Base-by-base conservation (phyloP, 23 tunicate genomes). In the Phallusia fumigata region DNA sequence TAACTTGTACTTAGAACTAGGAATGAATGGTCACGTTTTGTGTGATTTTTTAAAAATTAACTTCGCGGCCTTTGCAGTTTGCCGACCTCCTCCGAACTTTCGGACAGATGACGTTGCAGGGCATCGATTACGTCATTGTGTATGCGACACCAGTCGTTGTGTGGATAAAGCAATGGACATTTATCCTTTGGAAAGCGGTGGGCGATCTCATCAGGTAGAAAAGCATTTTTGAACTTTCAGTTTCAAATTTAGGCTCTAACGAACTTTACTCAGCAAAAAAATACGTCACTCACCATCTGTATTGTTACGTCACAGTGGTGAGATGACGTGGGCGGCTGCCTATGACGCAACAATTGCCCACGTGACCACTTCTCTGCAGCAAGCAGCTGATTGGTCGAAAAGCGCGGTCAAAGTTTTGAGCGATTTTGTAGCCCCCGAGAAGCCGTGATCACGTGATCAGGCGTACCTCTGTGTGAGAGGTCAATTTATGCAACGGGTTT, bases 381-480 rank as follows among this genome's bases (percentile, higher is more conserved):
- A 75, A 33, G 65, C 35, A 65, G n/a, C 35, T 47, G 30, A 35
- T n/a, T 78, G 33, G 53, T 30, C 58, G 81, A 34, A 78, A 36
- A 30, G n/a, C 34, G 31, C n/a, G 30, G 58, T 78, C 0, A 73
- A 36, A 22, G 65, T 31, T 50, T 18, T 81, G 19, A 73, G 77
- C 18, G 53, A 81, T 65, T 81, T 53, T 35, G 65, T 81, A 3
- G 84, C 84, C 0, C 84, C 84, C 0, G 53, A 81, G 19, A 65
- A 81, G 53, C 84, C 84, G 0, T 81, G 26, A 81, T 1, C 69
- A 58, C 69, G 28, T 58, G 35, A 32, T 10, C 44, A 0, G 12
- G 65, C 40, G 65, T 40, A 40, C 47, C 47, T 10, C 47, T 40
- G 47, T 40, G 47, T 40, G 47, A 40, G 47, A 5, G 47, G 47